These are phyloP conservation scores for Notamacropus eugenii DNA, from an alignment of 2,797 vertebrate species.

Conservation along the genomic window DNA sequence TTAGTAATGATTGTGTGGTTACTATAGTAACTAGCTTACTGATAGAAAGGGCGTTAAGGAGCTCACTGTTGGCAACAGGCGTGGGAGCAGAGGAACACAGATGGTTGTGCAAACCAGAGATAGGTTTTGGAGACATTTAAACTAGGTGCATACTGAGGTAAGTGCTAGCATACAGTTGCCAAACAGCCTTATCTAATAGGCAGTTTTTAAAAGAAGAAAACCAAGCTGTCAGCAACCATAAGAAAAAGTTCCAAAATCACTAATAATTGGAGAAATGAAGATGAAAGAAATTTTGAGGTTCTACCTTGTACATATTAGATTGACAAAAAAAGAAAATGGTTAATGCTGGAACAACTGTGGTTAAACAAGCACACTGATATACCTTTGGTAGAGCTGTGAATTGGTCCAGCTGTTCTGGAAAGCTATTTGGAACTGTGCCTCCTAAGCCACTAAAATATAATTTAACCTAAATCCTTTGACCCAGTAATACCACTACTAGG, in stretches of 20 bases:
- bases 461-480: neutral
- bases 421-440: neutral
- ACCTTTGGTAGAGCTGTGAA: neutral
- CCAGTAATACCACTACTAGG: neutral
- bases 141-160: neutral
- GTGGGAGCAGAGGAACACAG: neutral
- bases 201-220: neutral
- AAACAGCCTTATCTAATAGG: neutral
- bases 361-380: neutral
- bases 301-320: neutral
- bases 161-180: neutral
- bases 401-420: neutral
- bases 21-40: neutral
- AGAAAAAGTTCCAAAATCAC: neutral
- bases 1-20: neutral
- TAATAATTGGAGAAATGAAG: neutral
- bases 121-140: neutral
- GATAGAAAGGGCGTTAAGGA: neutral
- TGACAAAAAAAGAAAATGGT: neutral
- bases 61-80: neutral
- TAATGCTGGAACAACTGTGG: neutral
- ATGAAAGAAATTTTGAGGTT: neutral
- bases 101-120: conserved; percentile 2
- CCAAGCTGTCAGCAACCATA: neutral
- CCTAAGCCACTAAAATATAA: neutral